phyloP scores from a whole-genome alignment of 64 coral and sea anemone species.

The Catalaphyllia jardinei region DNA sequence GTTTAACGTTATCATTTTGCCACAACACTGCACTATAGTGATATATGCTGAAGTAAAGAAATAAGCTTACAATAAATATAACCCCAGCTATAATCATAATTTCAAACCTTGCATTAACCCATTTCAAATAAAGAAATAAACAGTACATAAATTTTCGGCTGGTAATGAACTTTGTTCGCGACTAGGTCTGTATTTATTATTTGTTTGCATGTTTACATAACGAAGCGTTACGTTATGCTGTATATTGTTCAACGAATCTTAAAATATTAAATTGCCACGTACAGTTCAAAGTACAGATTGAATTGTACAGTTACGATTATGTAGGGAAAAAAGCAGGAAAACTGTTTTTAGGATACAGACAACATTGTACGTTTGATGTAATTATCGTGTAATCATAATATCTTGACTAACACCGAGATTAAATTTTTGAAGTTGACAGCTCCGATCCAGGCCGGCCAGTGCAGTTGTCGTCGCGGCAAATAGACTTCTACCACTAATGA shows the following conservation, averaged over 20 bases:
- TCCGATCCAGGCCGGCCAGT: neutral
- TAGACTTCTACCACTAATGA: neutral
- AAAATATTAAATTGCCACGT: neutral
- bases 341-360: neutral
- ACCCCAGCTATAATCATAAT: too few species aligned
- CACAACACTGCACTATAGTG: too few species aligned
- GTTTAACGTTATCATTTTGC: too few species aligned
- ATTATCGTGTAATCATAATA: neutral
- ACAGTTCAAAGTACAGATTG: neutral
- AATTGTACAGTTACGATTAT: neutral
- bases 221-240: neutral
- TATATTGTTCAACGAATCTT: neutral
- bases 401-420: neutral
- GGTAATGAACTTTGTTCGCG: too few species aligned
- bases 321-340: neutral
- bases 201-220: neutral
- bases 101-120: too few species aligned
- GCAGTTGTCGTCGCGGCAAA: neutral
- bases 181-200: neutral
- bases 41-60: too few species aligned
- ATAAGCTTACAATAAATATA: too few species aligned
- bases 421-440: slow-evolving; percentile 3
- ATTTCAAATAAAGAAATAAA: too few species aligned
- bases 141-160: too few species aligned
- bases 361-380: neutral